These are phyloP conservation scores for Heterodera schachtii DNA, from an alignment of 1,140 invertebrate species.

Conservation along the genomic window DNA sequence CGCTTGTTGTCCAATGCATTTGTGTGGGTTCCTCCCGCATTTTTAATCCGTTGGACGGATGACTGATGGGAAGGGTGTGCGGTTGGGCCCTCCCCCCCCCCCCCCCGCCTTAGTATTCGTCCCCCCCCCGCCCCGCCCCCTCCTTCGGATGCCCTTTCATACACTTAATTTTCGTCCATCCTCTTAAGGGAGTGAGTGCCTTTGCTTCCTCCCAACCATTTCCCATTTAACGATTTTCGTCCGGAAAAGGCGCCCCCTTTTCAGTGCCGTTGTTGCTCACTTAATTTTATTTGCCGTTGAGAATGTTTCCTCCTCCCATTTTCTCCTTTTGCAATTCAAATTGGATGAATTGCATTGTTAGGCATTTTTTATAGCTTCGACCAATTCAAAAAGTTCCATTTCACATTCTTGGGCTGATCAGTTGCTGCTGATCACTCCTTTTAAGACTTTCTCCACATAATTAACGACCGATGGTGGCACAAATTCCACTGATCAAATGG, in stretches of 20 bases:
- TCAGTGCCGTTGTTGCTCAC: neutral
- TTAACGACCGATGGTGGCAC: neutral
- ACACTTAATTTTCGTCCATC: constrained; percentile 8
- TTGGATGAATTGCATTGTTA: no score
- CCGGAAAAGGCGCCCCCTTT: neutral
- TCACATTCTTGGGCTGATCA: no score
- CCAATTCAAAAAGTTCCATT: no score
- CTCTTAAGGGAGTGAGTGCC: neutral
- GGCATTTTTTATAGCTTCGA: no score
- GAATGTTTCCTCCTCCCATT: neutral
- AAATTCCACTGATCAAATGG: neutral
- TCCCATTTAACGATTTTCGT: constrained; percentile 9
- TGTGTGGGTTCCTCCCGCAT: neutral
- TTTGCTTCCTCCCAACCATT: constrained; percentile 1
- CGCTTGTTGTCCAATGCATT: neutral
- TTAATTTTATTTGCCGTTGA: constrained; percentile 4
- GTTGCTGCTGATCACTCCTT: neutral
- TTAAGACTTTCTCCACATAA: neutral
- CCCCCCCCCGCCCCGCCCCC: neutral
- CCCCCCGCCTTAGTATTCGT: neutral
- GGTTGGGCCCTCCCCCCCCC: no score
- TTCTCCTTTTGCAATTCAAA: no score
- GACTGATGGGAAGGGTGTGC: neutral
- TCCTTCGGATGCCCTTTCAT: constrained; percentile 2
- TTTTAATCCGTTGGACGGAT: neutral